phyloP scores from a whole-genome alignment of 2,113 vertebrate species.

The Chamaetylas fuelleborni region DNA sequence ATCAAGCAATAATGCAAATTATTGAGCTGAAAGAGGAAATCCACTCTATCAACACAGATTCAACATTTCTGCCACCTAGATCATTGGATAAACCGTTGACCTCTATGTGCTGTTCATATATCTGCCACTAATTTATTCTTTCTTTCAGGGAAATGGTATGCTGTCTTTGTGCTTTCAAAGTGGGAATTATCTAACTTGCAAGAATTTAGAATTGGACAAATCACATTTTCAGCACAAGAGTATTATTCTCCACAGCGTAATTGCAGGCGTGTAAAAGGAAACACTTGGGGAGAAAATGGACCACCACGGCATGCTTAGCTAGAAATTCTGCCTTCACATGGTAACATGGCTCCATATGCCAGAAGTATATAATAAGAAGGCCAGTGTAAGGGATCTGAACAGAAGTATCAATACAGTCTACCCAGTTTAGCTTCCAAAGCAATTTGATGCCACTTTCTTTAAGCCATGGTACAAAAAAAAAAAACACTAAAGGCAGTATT shows the following conservation, averaged over 20 bases:
- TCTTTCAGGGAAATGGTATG: not conserved
- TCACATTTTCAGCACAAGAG: not conserved
- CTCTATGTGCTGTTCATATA: not conserved
- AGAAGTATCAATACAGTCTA: not conserved
- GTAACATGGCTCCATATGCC: not conserved
- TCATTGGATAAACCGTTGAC: not conserved
- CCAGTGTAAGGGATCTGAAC: not conserved
- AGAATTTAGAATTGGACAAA: not conserved
- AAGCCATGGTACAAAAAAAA: not conserved
- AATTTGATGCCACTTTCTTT: not conserved
- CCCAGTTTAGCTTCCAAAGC: not conserved
- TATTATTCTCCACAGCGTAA: not conserved
- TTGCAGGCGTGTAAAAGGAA: not conserved
- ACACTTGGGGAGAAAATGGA: not conserved
- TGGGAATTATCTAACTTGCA: not conserved
- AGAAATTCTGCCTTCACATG: not conserved
- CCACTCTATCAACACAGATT: not conserved
- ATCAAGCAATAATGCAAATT: not conserved
- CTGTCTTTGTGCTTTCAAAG: not conserved
- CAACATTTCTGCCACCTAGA: not conserved
- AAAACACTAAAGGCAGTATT: not conserved
- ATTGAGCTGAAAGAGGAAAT: not conserved
- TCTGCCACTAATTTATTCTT: not conserved
- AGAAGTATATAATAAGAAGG: not conserved
- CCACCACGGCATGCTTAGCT: not conserved